These are phyloP conservation scores for Lota lota DNA, from an alignment of 2,113 vertebrate species.

Conservation along the genomic window DNA sequence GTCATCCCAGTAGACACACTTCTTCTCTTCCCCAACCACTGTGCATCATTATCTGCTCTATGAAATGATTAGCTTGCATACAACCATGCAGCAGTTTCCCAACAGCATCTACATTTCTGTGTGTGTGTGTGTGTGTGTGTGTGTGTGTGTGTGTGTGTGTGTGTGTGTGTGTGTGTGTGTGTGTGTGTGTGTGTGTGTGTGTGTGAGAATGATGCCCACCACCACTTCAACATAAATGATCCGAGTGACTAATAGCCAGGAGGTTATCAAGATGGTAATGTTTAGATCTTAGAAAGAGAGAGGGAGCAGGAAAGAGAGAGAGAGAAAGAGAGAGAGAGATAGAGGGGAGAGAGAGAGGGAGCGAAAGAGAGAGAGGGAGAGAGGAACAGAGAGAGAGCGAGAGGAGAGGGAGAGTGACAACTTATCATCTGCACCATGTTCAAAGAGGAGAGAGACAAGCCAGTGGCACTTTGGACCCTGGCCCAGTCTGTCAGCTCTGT, in stretches of 20 bases:
- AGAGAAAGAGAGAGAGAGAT: conserved; percentile 1
- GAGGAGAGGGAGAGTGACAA: not conserved
- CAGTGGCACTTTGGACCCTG: not conserved
- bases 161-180: too few relatives aligned
- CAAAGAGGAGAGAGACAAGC: conserved; percentile 3
- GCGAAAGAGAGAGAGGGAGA: conserved; percentile 6
- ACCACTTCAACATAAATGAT: not conserved
- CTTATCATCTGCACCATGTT: not conserved
- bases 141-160: too few relatives aligned
- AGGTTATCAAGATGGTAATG: not conserved
- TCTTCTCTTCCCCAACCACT: too few relatives aligned
- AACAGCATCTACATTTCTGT: too few relatives aligned
- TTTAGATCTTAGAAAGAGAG: not conserved
- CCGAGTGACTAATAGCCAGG: not conserved
- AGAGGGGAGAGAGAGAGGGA: not conserved
- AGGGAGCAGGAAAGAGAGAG: conserved; percentile 1
- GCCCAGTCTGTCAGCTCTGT: not conserved
- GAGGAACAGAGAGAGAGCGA: not conserved
- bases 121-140: too few relatives aligned
- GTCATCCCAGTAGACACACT: too few relatives aligned
- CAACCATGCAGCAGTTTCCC: too few relatives aligned
- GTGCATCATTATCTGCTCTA: too few relatives aligned
- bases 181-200: too few relatives aligned
- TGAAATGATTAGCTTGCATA: too few relatives aligned
- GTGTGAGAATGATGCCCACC: too few relatives aligned